A percentile compares a stretch with the other conserved stretches of the same genome.
Conservation (phyloP, 2,797 vertebrate genomes). For the Danio tinwini region DNA sequence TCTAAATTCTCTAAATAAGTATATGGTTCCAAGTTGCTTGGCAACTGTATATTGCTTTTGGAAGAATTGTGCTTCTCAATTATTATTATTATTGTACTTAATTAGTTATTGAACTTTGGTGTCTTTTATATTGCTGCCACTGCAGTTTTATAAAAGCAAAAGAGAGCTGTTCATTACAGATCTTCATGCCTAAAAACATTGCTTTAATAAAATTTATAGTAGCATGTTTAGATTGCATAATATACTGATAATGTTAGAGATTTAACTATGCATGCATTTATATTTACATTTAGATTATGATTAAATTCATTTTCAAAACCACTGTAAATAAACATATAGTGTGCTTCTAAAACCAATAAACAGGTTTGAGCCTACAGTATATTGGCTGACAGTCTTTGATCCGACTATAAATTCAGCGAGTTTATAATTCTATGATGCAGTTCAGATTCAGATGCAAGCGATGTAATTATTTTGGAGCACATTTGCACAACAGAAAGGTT, state of each 20-base stretch:
- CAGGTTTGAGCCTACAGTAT: not conserved
- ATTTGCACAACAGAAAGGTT: slow-evolving; percentile 7
- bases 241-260: not conserved
- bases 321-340: not conserved
- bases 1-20: not conserved
- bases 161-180: not conserved
- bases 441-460: not conserved
- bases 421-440: not conserved
- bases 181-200: not conserved
- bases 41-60: not conserved
- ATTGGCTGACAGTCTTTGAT: not conserved
- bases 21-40: not conserved
- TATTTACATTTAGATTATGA: no score
- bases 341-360: not conserved
- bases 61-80: not conserved
- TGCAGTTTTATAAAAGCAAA: not conserved
- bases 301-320: no score
- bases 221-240: not conserved
- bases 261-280: no score
- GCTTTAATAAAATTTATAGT: not conserved
- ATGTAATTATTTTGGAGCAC: slow-evolving; percentile 9
- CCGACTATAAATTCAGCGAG: not conserved
- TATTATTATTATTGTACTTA: not conserved
- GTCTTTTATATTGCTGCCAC: not conserved
- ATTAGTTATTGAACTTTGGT: no score